Base-by-base conservation (phyloP, 1,140 invertebrate genomes). In the Cepaea nemoralis region DNA sequence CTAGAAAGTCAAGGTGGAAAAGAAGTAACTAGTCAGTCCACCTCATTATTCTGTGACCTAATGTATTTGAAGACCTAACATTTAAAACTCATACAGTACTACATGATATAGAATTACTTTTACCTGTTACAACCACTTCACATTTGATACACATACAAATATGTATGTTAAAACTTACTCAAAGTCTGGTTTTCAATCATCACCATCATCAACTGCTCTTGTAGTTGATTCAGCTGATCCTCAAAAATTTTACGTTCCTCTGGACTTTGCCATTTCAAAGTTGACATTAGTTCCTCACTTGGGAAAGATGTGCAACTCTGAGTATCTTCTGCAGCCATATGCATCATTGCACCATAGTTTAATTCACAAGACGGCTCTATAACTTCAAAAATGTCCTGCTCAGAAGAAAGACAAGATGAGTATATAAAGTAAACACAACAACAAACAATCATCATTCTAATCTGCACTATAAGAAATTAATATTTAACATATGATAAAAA, bases 181-280 rank as follows among this genome's bases (percentile, higher is more conserved):
- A 87, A 77, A 66, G 77, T 80, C 70, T 88, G 85, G 76, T 88
- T 88, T 70, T 88, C 87, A 45, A 88, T 88, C 86, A 87, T 88
- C 67, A 82, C 83, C 27, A 80, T 81, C 70, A 88, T 86, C 16
- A 88, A 80, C 70, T 88, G 86, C 50, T 88, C 87, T 63, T 88
- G 87, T 19, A 88, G 82, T 69, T 87, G 86, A 16, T 76, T 86
- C 48, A 88, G 77, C 80, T 88, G 87, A 6, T 50, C 37, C 70
- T 88, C 87, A 83, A 78, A 88, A 22, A 86, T 74, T 5, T 39
- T 48, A 37, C 76, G 81, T 2, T 87, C 86, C 0, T 85, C 77
- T 0, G 27, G 33, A 33, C 22, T 45, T 1, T 48, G 35, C 77
- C 77, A 78, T 42, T 16, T 12, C 8, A 77, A 35, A 8, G 50